phyloP scores from a whole-genome alignment of 2,113 vertebrate genomes.

The Pteronura brasiliensis region DNA sequence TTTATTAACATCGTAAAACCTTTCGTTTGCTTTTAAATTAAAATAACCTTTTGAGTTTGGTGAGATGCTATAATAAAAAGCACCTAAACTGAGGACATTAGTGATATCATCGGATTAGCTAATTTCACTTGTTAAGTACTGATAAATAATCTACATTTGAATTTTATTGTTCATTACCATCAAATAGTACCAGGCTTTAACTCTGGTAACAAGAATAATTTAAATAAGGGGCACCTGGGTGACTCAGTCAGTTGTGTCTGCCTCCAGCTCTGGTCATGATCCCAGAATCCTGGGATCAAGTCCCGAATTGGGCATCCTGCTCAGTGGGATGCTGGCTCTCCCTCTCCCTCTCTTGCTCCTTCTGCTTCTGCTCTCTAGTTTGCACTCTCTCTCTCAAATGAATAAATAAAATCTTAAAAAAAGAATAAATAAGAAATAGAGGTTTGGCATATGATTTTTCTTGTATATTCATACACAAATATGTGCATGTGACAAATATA shows the following conservation, averaged over 20 bases:
- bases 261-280: too few species aligned
- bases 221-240: background rate
- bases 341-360: too few species aligned
- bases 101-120: background rate
- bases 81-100: background rate
- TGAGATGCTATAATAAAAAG: background rate
- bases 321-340: too few species aligned
- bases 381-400: too few species aligned
- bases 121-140: background rate
- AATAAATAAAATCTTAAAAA: too few species aligned
- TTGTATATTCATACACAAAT: background rate
- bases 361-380: too few species aligned
- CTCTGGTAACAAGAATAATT: background rate
- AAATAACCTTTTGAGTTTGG: background rate
- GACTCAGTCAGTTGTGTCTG: too few species aligned
- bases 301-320: too few species aligned
- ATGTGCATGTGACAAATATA: background rate
- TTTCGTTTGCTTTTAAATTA: background rate
- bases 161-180: background rate
- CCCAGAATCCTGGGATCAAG: too few species aligned
- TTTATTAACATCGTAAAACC: background rate
- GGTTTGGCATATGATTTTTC: background rate
- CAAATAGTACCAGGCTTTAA: background rate
- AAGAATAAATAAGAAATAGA: too few species aligned
- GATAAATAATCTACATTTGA: background rate